A percentile compares a stretch with the other conserved stretches of the same genome.
These are phyloP conservation scores for Eriosoma lanigerum DNA, from an alignment of 1,140 invertebrate species.

Conservation along the genomic window DNA sequence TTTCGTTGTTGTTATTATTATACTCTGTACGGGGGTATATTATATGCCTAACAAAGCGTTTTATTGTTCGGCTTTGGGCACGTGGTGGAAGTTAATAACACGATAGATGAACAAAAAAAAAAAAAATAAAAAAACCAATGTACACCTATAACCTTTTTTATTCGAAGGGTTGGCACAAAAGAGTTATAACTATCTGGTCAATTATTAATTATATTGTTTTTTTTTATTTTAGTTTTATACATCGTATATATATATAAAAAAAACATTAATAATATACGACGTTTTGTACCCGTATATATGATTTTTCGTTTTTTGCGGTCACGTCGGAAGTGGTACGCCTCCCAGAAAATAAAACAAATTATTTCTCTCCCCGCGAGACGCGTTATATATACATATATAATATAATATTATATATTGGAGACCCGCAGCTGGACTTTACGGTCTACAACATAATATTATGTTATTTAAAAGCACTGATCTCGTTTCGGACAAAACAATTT, in stretches of 20 bases:
- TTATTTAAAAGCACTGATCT: not conserved
- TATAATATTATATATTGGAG: no score
- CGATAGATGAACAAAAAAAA: not conserved
- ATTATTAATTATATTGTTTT: constrained; percentile 52
- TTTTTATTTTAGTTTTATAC: no score
- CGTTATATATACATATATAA: no score
- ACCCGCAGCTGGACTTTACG: constrained; percentile 45
- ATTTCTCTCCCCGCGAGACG: no score
- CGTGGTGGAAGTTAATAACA: constrained; percentile 47
- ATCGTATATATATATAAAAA: no score
- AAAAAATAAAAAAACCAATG: not conserved
- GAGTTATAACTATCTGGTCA: constrained; percentile 48
- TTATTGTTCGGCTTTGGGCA: constrained; percentile 43
- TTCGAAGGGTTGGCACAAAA: constrained; percentile 45
- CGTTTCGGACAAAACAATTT: constrained; percentile 48
- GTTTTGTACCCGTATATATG: constrained; percentile 11
- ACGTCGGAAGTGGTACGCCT: constrained; percentile 46
- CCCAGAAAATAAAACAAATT: no score
- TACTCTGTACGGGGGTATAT: not conserved
- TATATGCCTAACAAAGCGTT: constrained; percentile 45
- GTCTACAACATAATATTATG: not conserved
- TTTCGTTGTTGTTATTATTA: constrained; percentile 23
- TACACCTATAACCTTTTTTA: constrained; percentile 19
- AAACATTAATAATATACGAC: not conserved
- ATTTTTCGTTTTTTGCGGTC: constrained; percentile 38